A percentile compares a stretch with the other conserved stretches of the same genome.
Conservation (phyloP, 2,113 vertebrate species). For the Crotophaga sulcirostris region DNA sequence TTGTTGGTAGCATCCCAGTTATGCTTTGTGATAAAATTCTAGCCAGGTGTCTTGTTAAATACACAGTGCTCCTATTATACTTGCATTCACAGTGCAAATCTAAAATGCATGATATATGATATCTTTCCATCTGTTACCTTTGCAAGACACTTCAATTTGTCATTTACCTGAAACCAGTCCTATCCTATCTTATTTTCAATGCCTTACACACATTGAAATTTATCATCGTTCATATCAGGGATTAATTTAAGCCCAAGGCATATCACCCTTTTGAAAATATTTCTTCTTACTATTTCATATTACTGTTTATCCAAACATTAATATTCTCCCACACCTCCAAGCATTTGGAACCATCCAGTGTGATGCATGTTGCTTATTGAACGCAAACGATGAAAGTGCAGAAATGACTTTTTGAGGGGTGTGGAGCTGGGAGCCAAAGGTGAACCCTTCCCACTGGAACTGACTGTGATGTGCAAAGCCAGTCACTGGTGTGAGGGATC, state of each 20-base stretch:
- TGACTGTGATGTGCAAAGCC: background rate
- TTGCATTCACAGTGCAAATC: background rate
- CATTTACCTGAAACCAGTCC: background rate
- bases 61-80: background rate
- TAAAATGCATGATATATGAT: background rate
- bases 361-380: background rate
- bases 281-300: background rate
- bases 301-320: background rate
- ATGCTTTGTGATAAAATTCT: background rate
- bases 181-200: background rate
- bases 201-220: background rate
- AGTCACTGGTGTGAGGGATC: background rate
- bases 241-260: background rate
- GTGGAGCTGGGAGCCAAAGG: background rate
- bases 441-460: fast-evolving
- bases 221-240: background rate
- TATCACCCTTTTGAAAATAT: background rate
- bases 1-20: background rate
- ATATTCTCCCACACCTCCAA: background rate
- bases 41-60: background rate
- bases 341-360: background rate
- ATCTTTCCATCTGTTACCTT: background rate
- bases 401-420: background rate
- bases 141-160: background rate
- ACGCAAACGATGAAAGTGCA: background rate